Base-by-base conservation (phyloP, 2,113 vertebrate species). In the Anas platyrhynchos region DNA sequence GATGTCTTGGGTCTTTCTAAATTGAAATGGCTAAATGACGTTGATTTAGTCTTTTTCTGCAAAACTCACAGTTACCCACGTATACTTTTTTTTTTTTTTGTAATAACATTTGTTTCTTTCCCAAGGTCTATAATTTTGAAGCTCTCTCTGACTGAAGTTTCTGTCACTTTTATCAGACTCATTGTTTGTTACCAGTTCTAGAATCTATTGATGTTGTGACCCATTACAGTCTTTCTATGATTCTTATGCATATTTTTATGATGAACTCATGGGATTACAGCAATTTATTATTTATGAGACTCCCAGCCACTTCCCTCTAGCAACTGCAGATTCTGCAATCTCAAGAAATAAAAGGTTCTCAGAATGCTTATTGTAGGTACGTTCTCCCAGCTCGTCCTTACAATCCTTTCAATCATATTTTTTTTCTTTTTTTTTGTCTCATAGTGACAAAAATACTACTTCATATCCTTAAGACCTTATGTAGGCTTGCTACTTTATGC, bases 211-310 rank as follows among this genome's bases (percentile, higher is more conserved):
- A 89, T 72, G 83, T 91, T 92, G 78, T 83, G 95, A 94, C 86
- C 93, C 34, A 16, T 75, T 89, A 66, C 46, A 93, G 90, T 82
- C 63, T 92, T 76, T 89, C 73, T 48, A 48, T 68, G 58, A 92
- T 86, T 88, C 75, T 75, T 93, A 69, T 78, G 67, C 93, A 93
- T 94, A 95, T 95, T 96, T 95, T 93, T 86, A 89, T 66, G 71
- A 89, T 78, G 88, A 89, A 36, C 92, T 96, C 86, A 43, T 73
- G 82, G 81, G 72, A 95, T 94, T 89, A 75, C 29, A 88, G 22
- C 31, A 81, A 93, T 96, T 91, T 83, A 96, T 96, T 95, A 96
- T 93, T 93, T 95, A 97, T 95, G 86, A 92, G 73, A 89, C 78
- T 94, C 54, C 27, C 72, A 94, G 44, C 44, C 55, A 68, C 36